Evolutionary conservation across 2,113 vertebrate species (phyloP), one percentile per base, ranked within the genome.

Genomic region (Cephalopterus ornatus): DNA sequence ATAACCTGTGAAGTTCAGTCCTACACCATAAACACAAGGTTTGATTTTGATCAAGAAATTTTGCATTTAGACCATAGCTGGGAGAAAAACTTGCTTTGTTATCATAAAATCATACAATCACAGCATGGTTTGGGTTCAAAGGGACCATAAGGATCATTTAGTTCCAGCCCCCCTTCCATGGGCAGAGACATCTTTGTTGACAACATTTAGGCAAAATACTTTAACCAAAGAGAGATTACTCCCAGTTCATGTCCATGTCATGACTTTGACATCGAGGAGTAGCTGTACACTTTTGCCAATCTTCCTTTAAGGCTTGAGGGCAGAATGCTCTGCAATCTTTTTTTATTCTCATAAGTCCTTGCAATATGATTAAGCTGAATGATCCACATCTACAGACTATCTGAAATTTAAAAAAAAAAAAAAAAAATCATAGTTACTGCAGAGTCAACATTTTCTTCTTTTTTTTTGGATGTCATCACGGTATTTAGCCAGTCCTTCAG

Each of bases 241-340:
- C 5, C 1, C n/a, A 30, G 2, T 24, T 8, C 10, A 24, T 12
- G 21, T 7, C 7, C 13, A 35, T 27, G 6, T 23, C 4, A 55
- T 12, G 2, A 12, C 7, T 52, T 78, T 15, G 30, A n/a, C 9
- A 4, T 11, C 0, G 0, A 63, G 4, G 12, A 55, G 5, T 21
- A 23, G 13, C 22, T 85, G 35, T 9, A 28, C 9, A 17, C 1
- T 61, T 89, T 23, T 72, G 15, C 3, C 12, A 46, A 12, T 14
- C 6, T 56, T 61, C 77, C 26, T 66, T 50, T 37, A 58, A 68
- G 47, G 39, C 10, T 37, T 53, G 23, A 37, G 8, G 4, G 9
- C 8, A 85, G 28, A 71, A 79, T 53, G 2, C 0, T 84, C 14
- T 59, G 7, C 14, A 46, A 9, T 0, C 35, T 50, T 85, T 75